Evolutionary conservation across 1,140 invertebrate species (phyloP), one percentile per base, ranked within the genome.

Genomic region (Panonychus citri): DNA sequence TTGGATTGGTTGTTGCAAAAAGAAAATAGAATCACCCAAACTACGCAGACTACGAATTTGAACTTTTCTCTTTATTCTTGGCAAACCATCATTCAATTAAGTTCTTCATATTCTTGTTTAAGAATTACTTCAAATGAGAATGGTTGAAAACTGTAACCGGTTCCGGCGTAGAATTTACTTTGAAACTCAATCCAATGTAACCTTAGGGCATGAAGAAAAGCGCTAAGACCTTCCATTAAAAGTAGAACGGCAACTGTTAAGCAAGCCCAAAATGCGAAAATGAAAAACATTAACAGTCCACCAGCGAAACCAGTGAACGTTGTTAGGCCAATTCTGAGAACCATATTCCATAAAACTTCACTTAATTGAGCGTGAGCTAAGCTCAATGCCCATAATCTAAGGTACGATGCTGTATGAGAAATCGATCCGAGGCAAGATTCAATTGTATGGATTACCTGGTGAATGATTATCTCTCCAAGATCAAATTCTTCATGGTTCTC

Each of bases 201-300:
- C 76, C 91, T 83, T 56, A 97, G 77, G 2, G 90, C 93, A 67
- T 97, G 93, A 55, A 97, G 76, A 74, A 97, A 97, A 49, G 93
- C 93, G 28, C 89, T 95, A 1, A 97, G 73, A 3, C 93, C 93
- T 75, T 97, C 91, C 91, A 96, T 90, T 68, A 88, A 70, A 55
- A 95, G 78, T 59, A 96, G 74, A 72, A 91, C 81, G 65, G 79
- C 80, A 50, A 96, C 67, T 8, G 87, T 86, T 64, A 90, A 79
- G 55, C 79, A 71, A 17, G 83, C 79, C 85, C 89, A 96, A 51
- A 77, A 75, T 19, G 75, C 78, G 69, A 95, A 96, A 2, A 82
- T 70, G 5, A 81, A 57, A 64, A 79, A 90, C 10, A 91, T 68
- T 2, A 78, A 67, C 10, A 82, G n/a, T n/a, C n/a, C n/a, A n/a